Evolutionary conservation across 1,140 invertebrate species (phyloP).

Genomic region (Panulirus ornatus): DNA sequence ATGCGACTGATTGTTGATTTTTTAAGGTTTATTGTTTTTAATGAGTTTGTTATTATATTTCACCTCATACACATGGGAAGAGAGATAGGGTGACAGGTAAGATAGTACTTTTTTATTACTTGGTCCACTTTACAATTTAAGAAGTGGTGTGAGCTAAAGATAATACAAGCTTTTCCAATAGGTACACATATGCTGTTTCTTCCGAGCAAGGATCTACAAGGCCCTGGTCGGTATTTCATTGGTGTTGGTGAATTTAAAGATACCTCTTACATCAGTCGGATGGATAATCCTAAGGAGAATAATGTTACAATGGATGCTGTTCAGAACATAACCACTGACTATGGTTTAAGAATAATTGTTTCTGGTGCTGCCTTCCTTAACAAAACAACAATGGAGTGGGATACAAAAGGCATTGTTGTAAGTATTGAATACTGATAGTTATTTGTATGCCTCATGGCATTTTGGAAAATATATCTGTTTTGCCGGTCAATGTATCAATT

Average conservation of each 20-base stretch:
- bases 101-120: not conserved
- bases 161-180: not conserved
- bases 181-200: conserved; percentile 35
- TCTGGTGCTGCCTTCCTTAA: conserved; percentile 77
- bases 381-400: conserved; percentile 76
- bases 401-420: conserved; percentile 76
- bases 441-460: too few relatives aligned
- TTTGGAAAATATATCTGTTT: too few relatives aligned
- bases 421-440: conserved; percentile 37
- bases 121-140: too few relatives aligned
- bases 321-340: conserved; percentile 76
- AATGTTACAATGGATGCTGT: conserved; percentile 55
- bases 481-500: too few relatives aligned
- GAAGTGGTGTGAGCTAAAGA: not conserved
- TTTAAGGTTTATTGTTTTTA: not conserved
- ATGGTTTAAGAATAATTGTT: conserved; percentile 76
- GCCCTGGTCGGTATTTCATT: conserved; percentile 63
- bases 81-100: not conserved
- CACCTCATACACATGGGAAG: not conserved
- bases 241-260: conserved; percentile 67
- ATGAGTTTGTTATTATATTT: not conserved
- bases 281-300: conserved; percentile 62
- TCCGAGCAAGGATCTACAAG: conserved; percentile 15
- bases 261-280: conserved; percentile 1
- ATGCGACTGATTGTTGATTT: too few relatives aligned